phyloP scores from a whole-genome alignment of 2,797 vertebrate genomes.

The Silurus aristotelis region DNA sequence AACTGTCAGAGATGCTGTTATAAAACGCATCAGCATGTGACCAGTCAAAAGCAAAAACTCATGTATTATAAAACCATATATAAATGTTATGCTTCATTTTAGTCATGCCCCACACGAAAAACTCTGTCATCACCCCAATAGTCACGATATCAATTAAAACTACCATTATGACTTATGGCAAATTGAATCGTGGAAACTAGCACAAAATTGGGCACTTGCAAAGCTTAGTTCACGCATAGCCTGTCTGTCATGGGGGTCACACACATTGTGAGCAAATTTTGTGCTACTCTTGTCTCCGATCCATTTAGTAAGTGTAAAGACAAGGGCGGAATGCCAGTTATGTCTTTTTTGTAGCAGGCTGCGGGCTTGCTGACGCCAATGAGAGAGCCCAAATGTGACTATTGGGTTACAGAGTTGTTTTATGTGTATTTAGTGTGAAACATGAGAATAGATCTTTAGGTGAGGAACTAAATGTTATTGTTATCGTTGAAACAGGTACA shows the following conservation, averaged over 20 bases:
- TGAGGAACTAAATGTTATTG: slow-evolving; percentile 72
- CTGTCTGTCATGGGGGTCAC: slow-evolving; percentile 74
- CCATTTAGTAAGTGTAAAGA: slow-evolving; percentile 80
- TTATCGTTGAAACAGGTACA: slow-evolving; percentile 5
- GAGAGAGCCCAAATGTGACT: slow-evolving; percentile 84
- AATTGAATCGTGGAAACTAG: slow-evolving; percentile 58
- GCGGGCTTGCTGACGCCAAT: slow-evolving; percentile 84
- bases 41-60: background rate
- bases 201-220: slow-evolving; percentile 71
- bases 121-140: slow-evolving; percentile 45
- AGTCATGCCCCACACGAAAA: slow-evolving; percentile 37
- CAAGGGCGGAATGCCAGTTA: slow-evolving; percentile 86
- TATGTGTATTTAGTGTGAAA: slow-evolving; percentile 86
- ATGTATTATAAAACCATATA: background rate
- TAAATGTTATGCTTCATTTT: slow-evolving; percentile 26
- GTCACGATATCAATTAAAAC: slow-evolving; percentile 63
- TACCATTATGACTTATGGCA: slow-evolving; percentile 62
- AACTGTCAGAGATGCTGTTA: background rate
- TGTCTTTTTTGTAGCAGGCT: slow-evolving; percentile 78
- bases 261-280: slow-evolving; percentile 77
- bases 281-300: slow-evolving; percentile 78
- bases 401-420: slow-evolving; percentile 88
- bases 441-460: slow-evolving; percentile 78
- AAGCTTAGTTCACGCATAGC: slow-evolving; percentile 79
- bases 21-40: background rate